These are phyloP conservation scores for Chroicocephalus ridibundus DNA, from an alignment of 2,113 vertebrate genomes.

Conservation along the genomic window DNA sequence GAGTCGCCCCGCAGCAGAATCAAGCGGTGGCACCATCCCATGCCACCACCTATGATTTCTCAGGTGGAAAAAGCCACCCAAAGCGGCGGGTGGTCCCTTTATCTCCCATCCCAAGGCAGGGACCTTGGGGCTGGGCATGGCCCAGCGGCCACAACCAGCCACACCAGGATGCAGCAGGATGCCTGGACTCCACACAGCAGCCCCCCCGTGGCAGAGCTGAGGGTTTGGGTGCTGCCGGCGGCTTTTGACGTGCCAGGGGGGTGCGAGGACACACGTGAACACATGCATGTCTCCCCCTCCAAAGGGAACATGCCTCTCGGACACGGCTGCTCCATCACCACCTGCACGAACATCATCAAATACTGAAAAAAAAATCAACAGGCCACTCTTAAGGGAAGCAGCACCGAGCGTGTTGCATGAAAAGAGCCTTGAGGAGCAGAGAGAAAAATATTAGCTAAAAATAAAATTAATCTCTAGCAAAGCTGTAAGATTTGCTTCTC, in stretches of 20 bases:
- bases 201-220: neutral
- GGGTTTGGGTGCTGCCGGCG: neutral
- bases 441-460: constrained; percentile 26
- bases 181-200: neutral
- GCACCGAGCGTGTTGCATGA: neutral
- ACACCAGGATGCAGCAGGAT: accelerated
- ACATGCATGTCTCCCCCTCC: accelerated
- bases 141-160: neutral
- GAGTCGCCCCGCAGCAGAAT: neutral
- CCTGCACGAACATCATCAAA: neutral
- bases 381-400: neutral
- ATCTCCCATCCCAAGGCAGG: neutral
- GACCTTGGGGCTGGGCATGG: accelerated
- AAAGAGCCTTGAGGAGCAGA: constrained; percentile 21
- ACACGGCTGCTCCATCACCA: accelerated
- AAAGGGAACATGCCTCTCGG: accelerated
- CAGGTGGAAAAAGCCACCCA: neutral
- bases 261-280: accelerated
- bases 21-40: neutral
- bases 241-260: neutral
- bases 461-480: constrained; percentile 31
- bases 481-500: neutral
- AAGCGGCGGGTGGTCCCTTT: neutral
- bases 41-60: neutral
- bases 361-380: constrained; percentile 15